A percentile compares a stretch with the other conserved stretches of the same genome.
Evolutionary conservation across 2,888 invertebrate genomes (phyloP).

Genomic region (Cerastis rubricosa): DNA sequence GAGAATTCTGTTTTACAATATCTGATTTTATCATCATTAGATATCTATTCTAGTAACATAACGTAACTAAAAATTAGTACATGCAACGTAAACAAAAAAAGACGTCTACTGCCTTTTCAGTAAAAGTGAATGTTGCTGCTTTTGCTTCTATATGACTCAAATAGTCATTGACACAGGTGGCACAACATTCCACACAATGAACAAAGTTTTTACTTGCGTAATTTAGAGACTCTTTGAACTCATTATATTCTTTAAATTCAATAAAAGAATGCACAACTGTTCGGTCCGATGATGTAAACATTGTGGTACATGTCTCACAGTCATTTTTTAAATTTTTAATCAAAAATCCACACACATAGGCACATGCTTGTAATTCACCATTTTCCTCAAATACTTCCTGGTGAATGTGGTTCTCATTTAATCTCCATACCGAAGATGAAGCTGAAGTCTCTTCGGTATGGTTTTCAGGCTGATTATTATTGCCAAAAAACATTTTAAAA

Average conservation of each 20-base stretch:
- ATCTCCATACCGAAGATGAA: slow-evolving; percentile 8
- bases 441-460: not conserved
- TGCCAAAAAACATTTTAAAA: slow-evolving; percentile 7
- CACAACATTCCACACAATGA: too few species aligned
- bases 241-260: slow-evolving; percentile 6
- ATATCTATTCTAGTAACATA: slow-evolving; percentile 14
- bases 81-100: slow-evolving; percentile 4
- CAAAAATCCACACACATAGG: slow-evolving; percentile 12
- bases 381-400: slow-evolving; percentile 10
- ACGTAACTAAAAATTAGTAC: slow-evolving; percentile 4
- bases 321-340: not conserved
- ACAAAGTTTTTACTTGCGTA: too few species aligned
- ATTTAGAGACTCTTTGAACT: too few species aligned
- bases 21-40: slow-evolving; percentile 8
- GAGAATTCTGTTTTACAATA: slow-evolving; percentile 22
- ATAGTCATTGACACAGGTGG: too few species aligned
- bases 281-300: slow-evolving; percentile 1
- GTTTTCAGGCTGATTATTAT: not conserved
- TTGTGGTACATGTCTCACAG: not conserved
- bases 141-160: slow-evolving; percentile 9
- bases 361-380: slow-evolving; percentile 6
- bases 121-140: not conserved
- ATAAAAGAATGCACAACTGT: slow-evolving; percentile 1
- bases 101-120: slow-evolving; percentile 4
- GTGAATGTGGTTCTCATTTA: not conserved